Evolutionary conservation across 1,140 invertebrate species (phyloP).

Genomic region (Drosophila guanche): DNA sequence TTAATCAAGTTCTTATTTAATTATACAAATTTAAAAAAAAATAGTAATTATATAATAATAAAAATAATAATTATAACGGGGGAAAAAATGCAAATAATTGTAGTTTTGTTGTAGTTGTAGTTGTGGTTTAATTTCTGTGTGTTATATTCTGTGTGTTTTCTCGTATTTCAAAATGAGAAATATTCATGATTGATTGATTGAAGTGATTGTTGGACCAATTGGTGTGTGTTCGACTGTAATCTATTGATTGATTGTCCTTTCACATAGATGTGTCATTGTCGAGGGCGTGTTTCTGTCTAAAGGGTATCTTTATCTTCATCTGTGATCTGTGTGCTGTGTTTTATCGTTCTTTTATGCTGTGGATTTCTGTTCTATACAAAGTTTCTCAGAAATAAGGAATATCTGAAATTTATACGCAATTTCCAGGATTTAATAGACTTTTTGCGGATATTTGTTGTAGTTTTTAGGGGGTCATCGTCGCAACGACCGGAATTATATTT

Average conservation of each 20-base stretch:
- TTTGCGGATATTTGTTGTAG: slow-evolving; percentile 28
- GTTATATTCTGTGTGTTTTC: slow-evolving; percentile 35
- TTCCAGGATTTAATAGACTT: slow-evolving; percentile 6
- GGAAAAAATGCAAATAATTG: slow-evolving; percentile 71
- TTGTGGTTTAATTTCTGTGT: slow-evolving; percentile 28
- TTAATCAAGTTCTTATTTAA: slow-evolving; percentile 79
- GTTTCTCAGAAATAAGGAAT: slow-evolving; percentile 13
- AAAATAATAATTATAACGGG: slow-evolving; percentile 78
- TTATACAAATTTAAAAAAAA: slow-evolving; percentile 80
- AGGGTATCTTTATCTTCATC: not conserved
- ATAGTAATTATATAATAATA: slow-evolving; percentile 81
- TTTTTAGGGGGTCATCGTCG: not conserved
- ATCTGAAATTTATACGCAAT: slow-evolving; percentile 11
- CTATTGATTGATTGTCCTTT: slow-evolving; percentile 24
- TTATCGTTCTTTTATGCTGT: slow-evolving; percentile 3
- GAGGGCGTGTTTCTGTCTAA: slow-evolving; percentile 10
- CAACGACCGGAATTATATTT: slow-evolving; percentile 49
- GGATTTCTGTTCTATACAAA: slow-evolving; percentile 17
- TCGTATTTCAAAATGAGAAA: slow-evolving; percentile 35
- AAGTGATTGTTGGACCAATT: slow-evolving; percentile 49
- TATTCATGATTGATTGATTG: slow-evolving; percentile 18
- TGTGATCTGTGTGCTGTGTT: slow-evolving; percentile 8
- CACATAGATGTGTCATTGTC: slow-evolving; percentile 25
- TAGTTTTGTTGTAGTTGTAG: slow-evolving; percentile 33
- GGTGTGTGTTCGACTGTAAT: slow-evolving; percentile 12